Evolutionary conservation across 2,888 invertebrate genomes (phyloP).

Genomic region (Nemotelus nigrinus): DNA sequence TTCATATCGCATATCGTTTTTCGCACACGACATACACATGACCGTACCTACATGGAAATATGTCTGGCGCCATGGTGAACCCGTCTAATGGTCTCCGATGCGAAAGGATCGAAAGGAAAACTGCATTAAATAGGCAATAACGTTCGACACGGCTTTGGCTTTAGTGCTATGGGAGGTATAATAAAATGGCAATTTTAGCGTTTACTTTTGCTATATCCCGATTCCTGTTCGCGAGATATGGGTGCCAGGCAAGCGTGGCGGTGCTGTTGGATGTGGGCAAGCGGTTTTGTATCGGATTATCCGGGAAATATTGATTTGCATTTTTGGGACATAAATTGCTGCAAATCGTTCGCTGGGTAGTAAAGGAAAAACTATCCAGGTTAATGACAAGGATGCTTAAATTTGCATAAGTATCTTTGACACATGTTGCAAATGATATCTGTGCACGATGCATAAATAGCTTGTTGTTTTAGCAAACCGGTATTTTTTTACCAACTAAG

Average conservation of each 20-base stretch:
- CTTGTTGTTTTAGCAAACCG: too few species aligned
- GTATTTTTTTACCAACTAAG: too few species aligned
- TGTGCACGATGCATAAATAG: too few species aligned
- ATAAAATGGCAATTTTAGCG: neutral
- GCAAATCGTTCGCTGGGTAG: too few species aligned
- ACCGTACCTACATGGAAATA: neutral
- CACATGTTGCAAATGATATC: too few species aligned
- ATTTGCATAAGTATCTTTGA: too few species aligned
- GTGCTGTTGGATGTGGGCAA: too few species aligned
- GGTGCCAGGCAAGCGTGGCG: neutral
- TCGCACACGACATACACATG: neutral
- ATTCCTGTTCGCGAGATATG: neutral
- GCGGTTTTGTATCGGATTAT: too few species aligned
- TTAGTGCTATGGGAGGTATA: neutral
- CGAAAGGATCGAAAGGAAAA: neutral
- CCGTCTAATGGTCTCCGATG: neutral
- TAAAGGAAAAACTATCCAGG: too few species aligned
- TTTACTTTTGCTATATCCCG: neutral
- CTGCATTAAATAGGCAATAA: slow-evolving; percentile 22
- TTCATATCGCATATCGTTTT: neutral
- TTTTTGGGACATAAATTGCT: too few species aligned
- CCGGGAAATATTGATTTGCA: too few species aligned
- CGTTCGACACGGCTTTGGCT: neutral
- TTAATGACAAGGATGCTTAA: too few species aligned
- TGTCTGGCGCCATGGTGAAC: slow-evolving; percentile 5